These are phyloP conservation scores for Choloepus hoffmanni DNA, from an alignment of 2,113 vertebrate genomes.

Conservation along the genomic window DNA sequence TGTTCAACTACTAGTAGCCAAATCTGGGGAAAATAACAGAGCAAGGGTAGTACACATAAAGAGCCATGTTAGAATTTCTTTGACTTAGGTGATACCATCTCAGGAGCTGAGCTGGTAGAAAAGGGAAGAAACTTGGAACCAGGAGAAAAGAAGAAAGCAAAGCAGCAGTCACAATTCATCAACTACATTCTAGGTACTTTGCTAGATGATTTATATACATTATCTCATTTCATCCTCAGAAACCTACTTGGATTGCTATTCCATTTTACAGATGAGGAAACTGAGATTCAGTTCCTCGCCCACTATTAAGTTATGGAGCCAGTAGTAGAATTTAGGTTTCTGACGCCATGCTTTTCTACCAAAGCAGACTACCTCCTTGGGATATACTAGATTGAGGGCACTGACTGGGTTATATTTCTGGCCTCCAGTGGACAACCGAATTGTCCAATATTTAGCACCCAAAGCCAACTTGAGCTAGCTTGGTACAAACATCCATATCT, in stretches of 20 bases:
- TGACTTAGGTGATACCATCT: neutral
- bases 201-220: neutral
- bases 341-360: neutral
- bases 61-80: neutral
- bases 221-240: neutral
- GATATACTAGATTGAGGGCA: neutral
- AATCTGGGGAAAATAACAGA: neutral
- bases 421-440: neutral
- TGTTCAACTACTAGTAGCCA: neutral
- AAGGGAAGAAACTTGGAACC: neutral
- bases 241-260: neutral
- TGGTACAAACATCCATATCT: neutral
- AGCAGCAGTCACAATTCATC: neutral
- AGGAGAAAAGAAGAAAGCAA: neutral
- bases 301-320: no score
- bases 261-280: neutral
- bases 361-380: neutral
- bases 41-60: neutral
- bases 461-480: neutral
- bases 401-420: neutral
- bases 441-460: neutral
- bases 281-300: neutral
- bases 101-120: neutral
- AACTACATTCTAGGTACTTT: neutral
- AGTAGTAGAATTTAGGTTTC: neutral